These are phyloP conservation scores for Hecatera dysodea DNA, from an alignment of 2,888 invertebrate species.

Conservation along the genomic window DNA sequence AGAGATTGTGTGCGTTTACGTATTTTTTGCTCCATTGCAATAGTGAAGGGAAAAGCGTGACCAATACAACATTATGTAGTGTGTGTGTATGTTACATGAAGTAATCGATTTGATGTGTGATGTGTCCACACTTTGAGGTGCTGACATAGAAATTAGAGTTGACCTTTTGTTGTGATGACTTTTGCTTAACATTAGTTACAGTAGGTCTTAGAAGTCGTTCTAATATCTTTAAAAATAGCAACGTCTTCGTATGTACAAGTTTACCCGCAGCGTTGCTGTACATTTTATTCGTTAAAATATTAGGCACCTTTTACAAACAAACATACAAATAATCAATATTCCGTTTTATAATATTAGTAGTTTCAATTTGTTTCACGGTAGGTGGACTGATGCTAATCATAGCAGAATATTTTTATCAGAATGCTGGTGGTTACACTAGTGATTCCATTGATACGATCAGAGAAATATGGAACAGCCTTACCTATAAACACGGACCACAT, in stretches of 20 bases:
- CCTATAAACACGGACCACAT: no score
- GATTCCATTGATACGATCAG: not conserved
- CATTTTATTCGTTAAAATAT: no score
- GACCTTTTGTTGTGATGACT: not conserved
- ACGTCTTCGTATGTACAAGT: no score
- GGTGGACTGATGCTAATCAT: not conserved
- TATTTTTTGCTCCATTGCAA: slow-evolving; percentile 42
- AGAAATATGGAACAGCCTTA: not conserved
- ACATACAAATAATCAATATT: no score
- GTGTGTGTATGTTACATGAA: slow-evolving; percentile 3
- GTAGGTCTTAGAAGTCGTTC: not conserved
- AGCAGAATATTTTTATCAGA: not conserved
- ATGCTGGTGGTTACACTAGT: not conserved
- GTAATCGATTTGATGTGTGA: slow-evolving; percentile 26
- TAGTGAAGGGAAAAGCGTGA: slow-evolving; percentile 53
- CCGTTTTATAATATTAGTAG: no score
- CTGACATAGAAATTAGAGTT: not conserved
- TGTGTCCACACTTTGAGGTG: slow-evolving; percentile 13
- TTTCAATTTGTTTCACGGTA: not conserved
- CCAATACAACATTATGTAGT: slow-evolving; percentile 35
- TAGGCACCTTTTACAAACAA: no score
- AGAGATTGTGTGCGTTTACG: slow-evolving; percentile 8
- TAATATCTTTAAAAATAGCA: no score
- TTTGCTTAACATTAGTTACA: not conserved
- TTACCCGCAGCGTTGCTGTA: no score